A percentile compares a stretch with the other conserved stretches of the same genome.
These are phyloP conservation scores for Sebastes reedi DNA, from an alignment of 2,797 vertebrate species.

Conservation along the genomic window DNA sequence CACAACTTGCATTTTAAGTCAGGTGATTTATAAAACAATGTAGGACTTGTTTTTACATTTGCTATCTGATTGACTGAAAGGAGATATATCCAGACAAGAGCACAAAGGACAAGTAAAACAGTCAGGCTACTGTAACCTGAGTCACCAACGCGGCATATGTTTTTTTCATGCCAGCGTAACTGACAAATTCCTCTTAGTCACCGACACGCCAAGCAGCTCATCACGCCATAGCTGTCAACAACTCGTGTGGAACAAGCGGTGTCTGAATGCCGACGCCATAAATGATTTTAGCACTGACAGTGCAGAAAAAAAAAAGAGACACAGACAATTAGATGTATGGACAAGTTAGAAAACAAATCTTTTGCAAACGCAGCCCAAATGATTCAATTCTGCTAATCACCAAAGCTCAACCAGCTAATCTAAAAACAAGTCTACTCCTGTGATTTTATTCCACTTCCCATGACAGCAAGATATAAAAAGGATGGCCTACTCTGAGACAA, in stretches of 20 bases:
- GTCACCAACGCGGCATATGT: background rate
- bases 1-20: background rate
- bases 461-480: background rate
- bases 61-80: background rate
- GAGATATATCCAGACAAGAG: background rate
- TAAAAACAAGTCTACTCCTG: background rate
- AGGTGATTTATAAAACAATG: background rate
- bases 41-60: background rate
- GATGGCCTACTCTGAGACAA: background rate
- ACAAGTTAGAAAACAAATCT: background rate
- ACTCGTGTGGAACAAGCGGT: background rate
- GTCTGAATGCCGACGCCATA: background rate
- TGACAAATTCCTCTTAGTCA: constrained; percentile 33
- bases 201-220: background rate
- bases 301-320: background rate
- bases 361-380: background rate
- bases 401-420: background rate
- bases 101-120: background rate
- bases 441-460: background rate
- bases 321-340: background rate
- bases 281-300: constrained; percentile 1
- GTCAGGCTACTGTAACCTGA: constrained; percentile 29
- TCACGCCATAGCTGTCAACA: constrained; percentile 15
- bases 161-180: constrained; percentile 4
- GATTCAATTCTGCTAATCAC: background rate